Conservation (phyloP, 2,888 invertebrate genomes). For the Nebria brevicollis region DNA sequence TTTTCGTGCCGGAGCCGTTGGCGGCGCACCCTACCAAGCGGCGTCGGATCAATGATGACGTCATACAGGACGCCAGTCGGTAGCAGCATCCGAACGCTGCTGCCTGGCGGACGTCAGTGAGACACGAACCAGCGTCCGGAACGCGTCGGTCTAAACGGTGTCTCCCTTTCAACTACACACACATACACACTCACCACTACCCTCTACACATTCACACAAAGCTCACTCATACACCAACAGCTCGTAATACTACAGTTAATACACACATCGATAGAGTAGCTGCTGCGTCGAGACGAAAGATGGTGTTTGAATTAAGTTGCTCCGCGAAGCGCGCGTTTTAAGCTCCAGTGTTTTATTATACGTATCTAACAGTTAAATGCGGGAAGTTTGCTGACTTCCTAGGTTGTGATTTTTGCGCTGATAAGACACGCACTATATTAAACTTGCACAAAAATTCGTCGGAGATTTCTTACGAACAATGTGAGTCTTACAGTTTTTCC, state of each 20-base stretch:
- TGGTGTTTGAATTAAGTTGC: conserved; percentile 8
- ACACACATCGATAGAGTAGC: conserved; percentile 10
- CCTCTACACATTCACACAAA: conserved; percentile 4
- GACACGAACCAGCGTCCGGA: conserved; percentile 53
- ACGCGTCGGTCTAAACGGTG: conserved; percentile 27
- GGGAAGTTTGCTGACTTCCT: conserved; percentile 5
- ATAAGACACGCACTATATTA: not conserved
- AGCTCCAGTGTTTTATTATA: not conserved
- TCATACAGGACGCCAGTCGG: conserved; percentile 48
- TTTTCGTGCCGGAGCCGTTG: not conserved
- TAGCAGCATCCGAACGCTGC: conserved; percentile 55
- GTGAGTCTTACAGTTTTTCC: conserved; percentile 8
- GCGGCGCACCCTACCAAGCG: conserved; percentile 30
- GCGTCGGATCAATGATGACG: conserved; percentile 37
- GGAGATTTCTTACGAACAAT: not conserved
- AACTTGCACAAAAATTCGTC: not conserved
- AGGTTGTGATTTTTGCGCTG: not conserved
- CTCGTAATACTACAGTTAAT: not conserved
- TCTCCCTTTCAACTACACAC: conserved; percentile 23
- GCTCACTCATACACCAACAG: conserved; percentile 2
- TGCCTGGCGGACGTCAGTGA: conserved; percentile 59
- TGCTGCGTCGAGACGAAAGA: conserved; percentile 12
- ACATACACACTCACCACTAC: conserved; percentile 19
- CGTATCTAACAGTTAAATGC: not conserved
- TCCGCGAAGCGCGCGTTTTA: not conserved